These are phyloP conservation scores for Eulemur rubriventer DNA, from an alignment of 2,797 vertebrate genomes.

Conservation along the genomic window DNA sequence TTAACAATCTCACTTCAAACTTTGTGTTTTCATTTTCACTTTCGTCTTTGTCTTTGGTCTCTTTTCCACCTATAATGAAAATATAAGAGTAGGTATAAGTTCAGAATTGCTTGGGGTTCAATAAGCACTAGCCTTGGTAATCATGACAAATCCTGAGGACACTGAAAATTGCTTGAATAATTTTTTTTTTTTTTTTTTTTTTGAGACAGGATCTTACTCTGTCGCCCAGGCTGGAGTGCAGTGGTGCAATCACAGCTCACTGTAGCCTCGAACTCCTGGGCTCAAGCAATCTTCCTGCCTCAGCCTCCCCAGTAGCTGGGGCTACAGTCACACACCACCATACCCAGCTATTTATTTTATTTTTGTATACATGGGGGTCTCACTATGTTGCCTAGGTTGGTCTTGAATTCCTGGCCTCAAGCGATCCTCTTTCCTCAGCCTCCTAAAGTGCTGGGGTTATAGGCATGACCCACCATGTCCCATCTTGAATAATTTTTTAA, in stretches of 20 bases:
- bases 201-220: background rate
- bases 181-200: background rate
- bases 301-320: background rate
- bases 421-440: background rate
- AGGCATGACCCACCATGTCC: background rate
- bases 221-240: background rate
- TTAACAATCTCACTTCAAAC: conserved; percentile 79
- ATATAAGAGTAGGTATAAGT: background rate
- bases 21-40: conserved; percentile 78
- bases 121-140: background rate
- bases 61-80: conserved; percentile 86
- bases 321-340: background rate
- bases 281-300: background rate
- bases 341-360: background rate
- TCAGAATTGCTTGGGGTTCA: conserved; percentile 21
- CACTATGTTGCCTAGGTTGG: background rate
- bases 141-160: background rate
- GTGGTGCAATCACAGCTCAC: background rate
- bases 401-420: background rate
- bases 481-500: background rate
- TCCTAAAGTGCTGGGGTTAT: background rate
- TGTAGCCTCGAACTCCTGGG: background rate
- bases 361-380: background rate
- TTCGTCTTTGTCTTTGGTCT: conserved; percentile 85
- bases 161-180: background rate